phyloP scores from a whole-genome alignment of 1,140 invertebrate genomes.

The Arctopsyche grandis region DNA sequence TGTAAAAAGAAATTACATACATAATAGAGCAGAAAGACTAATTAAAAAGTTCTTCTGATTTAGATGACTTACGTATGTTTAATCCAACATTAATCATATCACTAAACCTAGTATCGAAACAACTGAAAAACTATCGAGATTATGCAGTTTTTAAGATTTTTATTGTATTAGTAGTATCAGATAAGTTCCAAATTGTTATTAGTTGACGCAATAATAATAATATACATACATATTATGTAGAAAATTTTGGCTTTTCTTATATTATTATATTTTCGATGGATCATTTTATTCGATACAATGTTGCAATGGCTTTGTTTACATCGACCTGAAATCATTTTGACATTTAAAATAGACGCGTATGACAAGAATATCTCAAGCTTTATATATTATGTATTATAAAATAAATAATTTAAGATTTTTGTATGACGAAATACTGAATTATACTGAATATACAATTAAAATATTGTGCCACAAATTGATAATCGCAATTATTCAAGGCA shows the following conservation, averaged over 20 bases:
- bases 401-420: conserved; percentile 52
- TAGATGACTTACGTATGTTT: conserved; percentile 29
- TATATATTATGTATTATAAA: background rate
- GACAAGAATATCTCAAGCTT: background rate
- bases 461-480: conserved; percentile 52
- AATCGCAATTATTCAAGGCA: conserved; percentile 51
- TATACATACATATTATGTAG: background rate
- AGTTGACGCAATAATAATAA: background rate
- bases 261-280: background rate
- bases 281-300: background rate
- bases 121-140: background rate
- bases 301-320: background rate
- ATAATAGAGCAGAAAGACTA: too few species aligned
- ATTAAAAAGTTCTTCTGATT: too few species aligned
- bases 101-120: conserved; percentile 30
- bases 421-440: conserved; percentile 49
- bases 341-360: background rate
- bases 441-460: conserved; percentile 46
- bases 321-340: conserved; percentile 7
- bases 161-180: background rate
- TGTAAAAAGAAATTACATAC: background rate
- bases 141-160: background rate
- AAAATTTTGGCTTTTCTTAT: background rate
- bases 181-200: background rate
- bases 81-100: conserved; percentile 34